A percentile compares a stretch with the other conserved stretches of the same genome.
These are phyloP conservation scores for Rhinella marina DNA, from an alignment of 2,797 vertebrate species.

Conservation along the genomic window DNA sequence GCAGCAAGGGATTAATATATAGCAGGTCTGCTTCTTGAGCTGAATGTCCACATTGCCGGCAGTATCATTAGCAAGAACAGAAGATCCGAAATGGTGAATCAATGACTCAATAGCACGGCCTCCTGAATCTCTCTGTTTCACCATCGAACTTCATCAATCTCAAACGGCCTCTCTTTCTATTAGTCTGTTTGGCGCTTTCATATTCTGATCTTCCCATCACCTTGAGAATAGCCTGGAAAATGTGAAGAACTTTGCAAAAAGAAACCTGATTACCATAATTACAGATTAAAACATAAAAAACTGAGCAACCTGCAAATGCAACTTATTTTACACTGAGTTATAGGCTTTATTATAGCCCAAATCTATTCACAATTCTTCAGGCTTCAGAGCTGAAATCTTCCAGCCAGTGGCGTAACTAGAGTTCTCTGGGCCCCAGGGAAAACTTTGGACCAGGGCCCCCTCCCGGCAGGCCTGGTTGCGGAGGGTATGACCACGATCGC, in stretches of 20 bases:
- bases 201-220: neutral
- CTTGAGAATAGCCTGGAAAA: neutral
- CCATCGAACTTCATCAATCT: constrained; percentile 29
- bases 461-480: too few species aligned
- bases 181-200: neutral
- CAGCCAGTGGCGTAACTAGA: too few species aligned
- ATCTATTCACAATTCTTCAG: too few species aligned
- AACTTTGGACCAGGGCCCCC: too few species aligned
- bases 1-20: constrained; percentile 41
- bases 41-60: constrained; percentile 21
- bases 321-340: too few species aligned
- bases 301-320: neutral
- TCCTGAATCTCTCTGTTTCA: constrained; percentile 33
- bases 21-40: neutral
- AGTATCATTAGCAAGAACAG: constrained; percentile 48
- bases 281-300: neutral
- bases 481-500: too few species aligned
- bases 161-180: neutral
- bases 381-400: too few species aligned
- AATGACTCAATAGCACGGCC: constrained; percentile 33
- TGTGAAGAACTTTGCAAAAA: neutral
- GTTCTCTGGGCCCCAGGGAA: too few species aligned
- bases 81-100: constrained; percentile 46
- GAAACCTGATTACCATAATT: neutral
- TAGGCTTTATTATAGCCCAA: too few species aligned